Percentiles rank a stretch among this genome's conserved stretches.
These are phyloP conservation scores for Drosophila willistoni DNA, from an alignment of 1,140 invertebrate species.

Conservation along the genomic window DNA sequence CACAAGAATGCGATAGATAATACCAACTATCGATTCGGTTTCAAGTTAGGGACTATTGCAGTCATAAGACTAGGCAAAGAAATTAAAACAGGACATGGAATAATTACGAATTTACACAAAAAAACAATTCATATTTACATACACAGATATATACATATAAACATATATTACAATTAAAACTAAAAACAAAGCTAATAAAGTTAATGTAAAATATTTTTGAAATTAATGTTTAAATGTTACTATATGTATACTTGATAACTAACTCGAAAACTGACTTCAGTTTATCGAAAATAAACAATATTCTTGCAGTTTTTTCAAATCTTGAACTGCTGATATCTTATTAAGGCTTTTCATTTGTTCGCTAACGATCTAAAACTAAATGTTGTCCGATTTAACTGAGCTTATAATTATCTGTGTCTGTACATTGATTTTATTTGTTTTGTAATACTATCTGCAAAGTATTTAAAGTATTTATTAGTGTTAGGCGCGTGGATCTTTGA, in stretches of 20 bases:
- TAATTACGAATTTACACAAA: slow-evolving; percentile 64
- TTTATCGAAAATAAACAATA: not conserved
- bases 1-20: not conserved
- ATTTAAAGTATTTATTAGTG: not conserved
- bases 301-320: not conserved
- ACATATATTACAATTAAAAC: slow-evolving; percentile 9
- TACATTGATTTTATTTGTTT: too few relatives aligned
- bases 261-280: not conserved
- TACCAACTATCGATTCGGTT: not conserved
- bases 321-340: too few relatives aligned
- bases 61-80: slow-evolving; percentile 46
- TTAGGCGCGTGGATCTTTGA: not conserved
- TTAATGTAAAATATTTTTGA: slow-evolving; percentile 38
- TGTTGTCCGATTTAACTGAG: too few relatives aligned
- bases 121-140: slow-evolving; percentile 32
- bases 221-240: slow-evolving; percentile 52
- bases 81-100: slow-evolving; percentile 48
- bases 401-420: too few relatives aligned
- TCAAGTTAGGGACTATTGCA: slow-evolving; percentile 44
- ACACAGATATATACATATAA: slow-evolving; percentile 50
- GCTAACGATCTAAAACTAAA: too few relatives aligned
- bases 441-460: not conserved
- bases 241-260: slow-evolving; percentile 25
- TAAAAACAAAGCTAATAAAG: not conserved
- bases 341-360: too few relatives aligned